A percentile compares a stretch with the other conserved stretches of the same genome.
Evolutionary conservation across 1,140 invertebrate species (phyloP).

Genomic region (Saxidomus purpurata): DNA sequence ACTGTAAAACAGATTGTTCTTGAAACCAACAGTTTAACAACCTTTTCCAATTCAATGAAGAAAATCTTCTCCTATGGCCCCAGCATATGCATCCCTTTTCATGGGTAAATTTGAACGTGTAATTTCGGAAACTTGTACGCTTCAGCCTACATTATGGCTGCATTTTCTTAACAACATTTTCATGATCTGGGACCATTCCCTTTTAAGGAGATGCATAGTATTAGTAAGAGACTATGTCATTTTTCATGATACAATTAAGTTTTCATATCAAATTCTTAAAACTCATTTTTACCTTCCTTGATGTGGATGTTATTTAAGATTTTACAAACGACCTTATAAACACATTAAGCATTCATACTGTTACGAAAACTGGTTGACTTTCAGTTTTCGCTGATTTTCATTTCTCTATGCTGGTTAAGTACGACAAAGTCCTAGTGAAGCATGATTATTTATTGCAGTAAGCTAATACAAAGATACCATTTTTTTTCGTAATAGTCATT

Average conservation of each 20-base stretch:
- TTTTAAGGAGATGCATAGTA: conserved; percentile 1
- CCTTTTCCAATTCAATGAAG: conserved; percentile 18
- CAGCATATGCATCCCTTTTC: conserved; percentile 23
- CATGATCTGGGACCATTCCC: conserved; percentile 15
- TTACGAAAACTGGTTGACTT: too few relatives aligned
- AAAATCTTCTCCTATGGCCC: background rate
- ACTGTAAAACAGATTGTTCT: conserved; percentile 3
- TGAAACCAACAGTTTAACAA: too few relatives aligned
- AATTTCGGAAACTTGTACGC: background rate
- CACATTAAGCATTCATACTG: background rate
- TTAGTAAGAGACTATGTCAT: background rate
- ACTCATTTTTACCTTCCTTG: background rate
- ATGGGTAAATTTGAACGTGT: conserved; percentile 33
- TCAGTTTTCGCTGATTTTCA: too few relatives aligned
- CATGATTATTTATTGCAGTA: too few relatives aligned
- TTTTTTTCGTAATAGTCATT: too few relatives aligned
- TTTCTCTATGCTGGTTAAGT: too few relatives aligned
- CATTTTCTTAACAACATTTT: conserved; percentile 30
- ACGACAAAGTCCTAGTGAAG: too few relatives aligned
- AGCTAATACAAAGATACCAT: too few relatives aligned
- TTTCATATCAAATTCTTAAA: background rate
- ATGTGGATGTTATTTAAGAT: background rate
- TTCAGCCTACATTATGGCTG: conserved; percentile 21
- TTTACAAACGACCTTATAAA: background rate
- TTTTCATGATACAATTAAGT: conserved; percentile 27